A percentile compares a stretch with the other conserved stretches of the same genome.
These are phyloP conservation scores for Anthopleura xanthogrammica DNA, from an alignment of 92 coral and sea anemone species.

Conservation along the genomic window DNA sequence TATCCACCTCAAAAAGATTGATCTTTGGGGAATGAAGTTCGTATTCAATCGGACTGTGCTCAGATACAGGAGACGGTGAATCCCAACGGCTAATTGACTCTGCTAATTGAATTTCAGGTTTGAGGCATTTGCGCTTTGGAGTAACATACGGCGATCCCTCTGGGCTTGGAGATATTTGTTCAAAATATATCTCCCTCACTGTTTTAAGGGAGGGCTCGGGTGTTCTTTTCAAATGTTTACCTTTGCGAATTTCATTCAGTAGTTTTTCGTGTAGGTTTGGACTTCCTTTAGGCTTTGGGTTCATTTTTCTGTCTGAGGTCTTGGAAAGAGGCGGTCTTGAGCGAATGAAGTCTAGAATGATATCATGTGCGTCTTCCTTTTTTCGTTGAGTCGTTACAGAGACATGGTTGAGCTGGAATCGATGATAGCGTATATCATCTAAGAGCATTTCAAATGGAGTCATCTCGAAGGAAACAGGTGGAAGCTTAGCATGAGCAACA, in stretches of 20 bases:
- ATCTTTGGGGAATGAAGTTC: constrained; percentile 11
- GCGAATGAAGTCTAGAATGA: constrained; percentile 80
- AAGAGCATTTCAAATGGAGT: constrained; percentile 83
- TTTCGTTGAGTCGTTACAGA: constrained; percentile 50
- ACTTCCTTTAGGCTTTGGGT: constrained; percentile 51
- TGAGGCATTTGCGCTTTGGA: constrained; percentile 74
- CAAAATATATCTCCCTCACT: constrained; percentile 67
- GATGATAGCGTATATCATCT: constrained; percentile 74
- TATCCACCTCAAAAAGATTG: constrained; percentile 8
- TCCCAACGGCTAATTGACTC: constrained; percentile 81
- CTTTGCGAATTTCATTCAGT: constrained; percentile 61
- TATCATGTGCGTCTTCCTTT: constrained; percentile 82
- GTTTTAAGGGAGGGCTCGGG: constrained; percentile 68
- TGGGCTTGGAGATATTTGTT: constrained; percentile 53
- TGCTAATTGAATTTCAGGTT: constrained; percentile 62
- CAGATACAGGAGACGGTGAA: constrained; percentile 63
- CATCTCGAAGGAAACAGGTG: constrained; percentile 69
- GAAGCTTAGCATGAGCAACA: constrained; percentile 67
- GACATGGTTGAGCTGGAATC: constrained; percentile 64
- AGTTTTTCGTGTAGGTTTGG: constrained; percentile 69
- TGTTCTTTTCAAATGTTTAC: constrained; percentile 50
- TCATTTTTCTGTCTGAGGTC: constrained; percentile 66
- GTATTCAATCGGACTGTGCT: constrained; percentile 50
- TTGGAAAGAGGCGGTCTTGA: constrained; percentile 85
- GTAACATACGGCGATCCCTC: constrained; percentile 33